Base-by-base conservation (phyloP, 2,113 vertebrate genomes). In the Capreolus pygargus region DNA sequence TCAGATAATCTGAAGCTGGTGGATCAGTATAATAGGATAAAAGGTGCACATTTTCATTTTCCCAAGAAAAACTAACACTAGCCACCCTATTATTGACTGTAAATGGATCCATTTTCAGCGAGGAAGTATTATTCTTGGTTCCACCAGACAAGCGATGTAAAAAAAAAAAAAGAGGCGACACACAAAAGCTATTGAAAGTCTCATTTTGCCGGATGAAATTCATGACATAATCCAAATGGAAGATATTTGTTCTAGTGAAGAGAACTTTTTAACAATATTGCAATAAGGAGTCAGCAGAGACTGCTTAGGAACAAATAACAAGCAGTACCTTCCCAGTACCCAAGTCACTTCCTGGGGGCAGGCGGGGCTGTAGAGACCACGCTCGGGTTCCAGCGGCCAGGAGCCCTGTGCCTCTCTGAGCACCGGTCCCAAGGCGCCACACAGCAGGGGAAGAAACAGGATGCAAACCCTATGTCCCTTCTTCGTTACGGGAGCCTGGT, bases 11-110 rank as follows among this genome's bases (percentile, higher is more conserved):
- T 93, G 94, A 96, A 92, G 70, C 94, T 89, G 70, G 91, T 97
- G 93, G 91, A 91, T 98, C 93, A 95, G 97, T 96, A 97, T 97
- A 98, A 98, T 97, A 97, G 96, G 96, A 97, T 97, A 98, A 98
- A 98, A 97, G 96, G 91, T 25, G 8, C 91, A 52, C 86, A 96
- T 98, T 98, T 97, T 95, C 86, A 30, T 97, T 98, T 97, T 97
- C 93, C 93, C 91, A 97, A 96, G 95, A 93, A 98, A 97, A 97
- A 84, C 0, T 83, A 98, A 97, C 97, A 97, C 96, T 93, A 97
- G 94, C 79, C 54, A 76, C 96, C 61, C 94, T 97, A 82, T 95
- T 97, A 97, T 90, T 97, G 95, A 95, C 83, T 96, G 96, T 87
- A 97, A 98, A 95, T 98, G 97, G 97, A 98, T 98, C 96, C 86